Evolutionary conservation across 2,888 invertebrate species (phyloP).

Genomic region (Macrophya alboannulata): DNA sequence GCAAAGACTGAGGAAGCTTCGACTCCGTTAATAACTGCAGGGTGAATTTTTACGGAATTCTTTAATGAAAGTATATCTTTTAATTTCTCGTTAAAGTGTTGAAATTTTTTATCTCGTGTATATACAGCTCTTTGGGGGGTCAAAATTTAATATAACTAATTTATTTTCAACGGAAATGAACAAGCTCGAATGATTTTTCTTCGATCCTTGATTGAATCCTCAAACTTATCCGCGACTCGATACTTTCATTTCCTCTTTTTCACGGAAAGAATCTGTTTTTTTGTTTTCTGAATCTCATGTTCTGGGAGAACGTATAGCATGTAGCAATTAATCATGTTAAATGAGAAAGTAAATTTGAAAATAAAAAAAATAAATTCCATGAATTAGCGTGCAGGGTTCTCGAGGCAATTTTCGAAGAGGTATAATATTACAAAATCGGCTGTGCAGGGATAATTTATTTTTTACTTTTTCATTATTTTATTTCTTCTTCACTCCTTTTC

Average conservation of each 20-base stretch:
- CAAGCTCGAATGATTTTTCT: too few species aligned
- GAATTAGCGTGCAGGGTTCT: neutral
- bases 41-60: neutral
- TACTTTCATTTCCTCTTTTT: neutral
- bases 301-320: neutral
- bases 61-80: neutral
- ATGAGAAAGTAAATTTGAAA: neutral
- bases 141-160: neutral
- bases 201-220: neutral
- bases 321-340: neutral
- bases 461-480: neutral
- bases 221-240: too few species aligned
- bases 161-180: neutral
- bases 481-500: neutral
- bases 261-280: too few species aligned
- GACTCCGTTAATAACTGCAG: neutral
- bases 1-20: neutral
- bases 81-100: neutral
- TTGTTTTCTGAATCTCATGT: neutral
- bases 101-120: neutral
- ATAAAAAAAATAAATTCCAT: neutral
- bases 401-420: slow-evolving; percentile 3
- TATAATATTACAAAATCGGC: neutral
- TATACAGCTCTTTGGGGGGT: neutral
- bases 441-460: neutral